A percentile compares a stretch with the other conserved stretches of the same genome.
These are phyloP conservation scores for Aphis gossypii DNA, from an alignment of 1,140 invertebrate genomes.

Conservation along the genomic window DNA sequence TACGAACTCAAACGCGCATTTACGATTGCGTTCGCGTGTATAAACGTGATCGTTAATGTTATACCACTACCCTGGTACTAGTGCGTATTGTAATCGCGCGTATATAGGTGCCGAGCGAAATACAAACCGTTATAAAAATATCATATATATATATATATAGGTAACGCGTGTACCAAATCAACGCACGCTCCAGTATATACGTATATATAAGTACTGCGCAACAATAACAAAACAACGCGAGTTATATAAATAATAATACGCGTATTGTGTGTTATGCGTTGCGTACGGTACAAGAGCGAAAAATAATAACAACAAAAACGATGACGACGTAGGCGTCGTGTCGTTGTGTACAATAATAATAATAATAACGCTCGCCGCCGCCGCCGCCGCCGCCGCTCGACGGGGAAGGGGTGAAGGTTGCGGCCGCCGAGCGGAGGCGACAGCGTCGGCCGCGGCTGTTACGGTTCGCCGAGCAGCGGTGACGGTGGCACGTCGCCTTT, in stretches of 20 bases:
- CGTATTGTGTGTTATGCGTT: not conserved
- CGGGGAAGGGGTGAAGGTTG: not conserved
- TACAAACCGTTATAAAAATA: too few relatives aligned
- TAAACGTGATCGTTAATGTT: not conserved
- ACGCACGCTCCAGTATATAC: not conserved
- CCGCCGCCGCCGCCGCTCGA: not conserved
- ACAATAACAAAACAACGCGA: not conserved
- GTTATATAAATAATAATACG: not conserved
- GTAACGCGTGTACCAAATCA: not conserved
- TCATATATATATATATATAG: not conserved
- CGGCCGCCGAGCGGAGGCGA: slow-evolving; percentile 25
- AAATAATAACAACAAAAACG: slow-evolving; percentile 4
- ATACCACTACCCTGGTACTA: not conserved
- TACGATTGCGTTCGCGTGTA: not conserved
- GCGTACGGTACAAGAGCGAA: not conserved
- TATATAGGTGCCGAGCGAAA: too few relatives aligned
- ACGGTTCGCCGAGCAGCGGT: slow-evolving; percentile 8
- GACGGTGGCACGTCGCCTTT: not conserved
- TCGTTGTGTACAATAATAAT: not conserved
- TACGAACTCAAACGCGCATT: not conserved
- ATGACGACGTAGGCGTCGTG: slow-evolving; percentile 7
- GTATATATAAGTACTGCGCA: not conserved
- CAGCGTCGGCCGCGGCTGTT: not conserved
- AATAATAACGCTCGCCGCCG: not conserved
- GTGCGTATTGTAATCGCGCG: not conserved